A percentile compares a stretch with the other conserved stretches of the same genome.
Conservation (phyloP, 1,140 invertebrate genomes). For the Drosophila lacteicornis region DNA sequence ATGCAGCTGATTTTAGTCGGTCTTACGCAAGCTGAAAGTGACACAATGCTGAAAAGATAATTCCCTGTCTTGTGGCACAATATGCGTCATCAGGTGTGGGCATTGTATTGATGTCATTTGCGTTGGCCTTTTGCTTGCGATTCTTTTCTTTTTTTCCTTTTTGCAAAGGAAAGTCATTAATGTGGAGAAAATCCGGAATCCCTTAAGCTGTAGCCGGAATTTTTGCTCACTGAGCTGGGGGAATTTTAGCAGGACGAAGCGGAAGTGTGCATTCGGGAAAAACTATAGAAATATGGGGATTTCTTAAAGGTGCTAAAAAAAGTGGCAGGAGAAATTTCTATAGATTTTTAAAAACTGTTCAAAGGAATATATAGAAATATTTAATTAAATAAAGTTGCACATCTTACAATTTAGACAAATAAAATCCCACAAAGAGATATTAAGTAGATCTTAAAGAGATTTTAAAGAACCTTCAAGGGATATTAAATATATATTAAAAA, state of each 20-base stretch:
- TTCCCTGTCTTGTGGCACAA: conserved; percentile 24
- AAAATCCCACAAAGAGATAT: too few species aligned
- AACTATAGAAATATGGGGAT: conserved; percentile 5
- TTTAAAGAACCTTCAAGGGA: too few species aligned
- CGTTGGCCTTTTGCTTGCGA: conserved; percentile 34
- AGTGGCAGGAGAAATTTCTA: neutral
- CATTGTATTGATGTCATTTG: conserved; percentile 56
- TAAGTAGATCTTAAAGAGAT: too few species aligned
- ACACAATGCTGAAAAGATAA: conserved; percentile 42
- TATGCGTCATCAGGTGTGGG: conserved; percentile 23
- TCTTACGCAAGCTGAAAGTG: conserved; percentile 29
- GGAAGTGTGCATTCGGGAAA: conserved; percentile 10
- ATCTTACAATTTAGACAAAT: too few species aligned
- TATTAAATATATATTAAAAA: too few species aligned
- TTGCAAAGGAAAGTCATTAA: conserved; percentile 34
- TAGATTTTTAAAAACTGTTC: neutral
- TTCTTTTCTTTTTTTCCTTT: conserved; percentile 12
- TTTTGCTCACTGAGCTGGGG: conserved; percentile 25
- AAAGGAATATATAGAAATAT: too few species aligned
- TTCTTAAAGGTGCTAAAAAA: neutral
- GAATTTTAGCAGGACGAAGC: conserved; percentile 12
- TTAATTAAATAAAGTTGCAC: too few species aligned
- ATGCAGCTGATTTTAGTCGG: conserved; percentile 31
- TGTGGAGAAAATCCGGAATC: conserved; percentile 32
- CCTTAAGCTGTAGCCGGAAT: conserved; percentile 18